Evolutionary conservation across 2,888 invertebrate genomes (phyloP).

Genomic region (Dicyrtomina minuta): DNA sequence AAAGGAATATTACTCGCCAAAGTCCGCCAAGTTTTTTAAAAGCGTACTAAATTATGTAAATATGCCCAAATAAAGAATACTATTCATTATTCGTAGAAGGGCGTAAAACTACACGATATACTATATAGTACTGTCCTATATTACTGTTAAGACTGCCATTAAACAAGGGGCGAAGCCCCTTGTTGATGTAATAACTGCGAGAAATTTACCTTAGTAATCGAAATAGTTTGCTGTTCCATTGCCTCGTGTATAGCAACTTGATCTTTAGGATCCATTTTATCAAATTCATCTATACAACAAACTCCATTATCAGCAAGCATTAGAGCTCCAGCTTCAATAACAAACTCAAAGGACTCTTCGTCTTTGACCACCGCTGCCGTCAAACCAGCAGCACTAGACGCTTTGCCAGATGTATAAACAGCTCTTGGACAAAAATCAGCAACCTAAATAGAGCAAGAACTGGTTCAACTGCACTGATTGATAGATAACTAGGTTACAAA

Average conservation of each 20-base stretch:
- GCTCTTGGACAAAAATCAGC: constrained; percentile 93
- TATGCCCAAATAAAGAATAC: too few relatives aligned
- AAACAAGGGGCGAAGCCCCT: too few relatives aligned
- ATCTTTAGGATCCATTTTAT: constrained; percentile 97
- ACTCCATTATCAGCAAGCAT: constrained; percentile 99
- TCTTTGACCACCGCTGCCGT: constrained; percentile 98
- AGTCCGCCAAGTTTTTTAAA: too few relatives aligned
- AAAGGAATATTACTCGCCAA: too few relatives aligned
- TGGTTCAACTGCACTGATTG: too few relatives aligned
- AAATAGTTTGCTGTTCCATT: constrained; percentile 99
- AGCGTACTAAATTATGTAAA: too few relatives aligned
- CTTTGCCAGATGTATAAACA: constrained; percentile 98
- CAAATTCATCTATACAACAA: constrained; percentile 99
- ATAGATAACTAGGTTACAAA: too few relatives aligned
- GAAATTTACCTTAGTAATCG: constrained; percentile 81
- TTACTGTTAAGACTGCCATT: too few relatives aligned
- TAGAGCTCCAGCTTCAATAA: constrained; percentile 98
- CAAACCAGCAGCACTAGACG: constrained; percentile 94
- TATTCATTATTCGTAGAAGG: too few relatives aligned
- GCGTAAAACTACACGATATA: background rate
- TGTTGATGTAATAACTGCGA: background rate
- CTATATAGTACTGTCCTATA: background rate
- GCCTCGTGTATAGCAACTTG: constrained; percentile 99
- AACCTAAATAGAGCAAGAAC: constrained; percentile 58
- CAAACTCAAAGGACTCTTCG: constrained; percentile 97